Evolutionary conservation across 2,113 vertebrate genomes (phyloP).

Genomic region (Pyrgilauda ruficollis): DNA sequence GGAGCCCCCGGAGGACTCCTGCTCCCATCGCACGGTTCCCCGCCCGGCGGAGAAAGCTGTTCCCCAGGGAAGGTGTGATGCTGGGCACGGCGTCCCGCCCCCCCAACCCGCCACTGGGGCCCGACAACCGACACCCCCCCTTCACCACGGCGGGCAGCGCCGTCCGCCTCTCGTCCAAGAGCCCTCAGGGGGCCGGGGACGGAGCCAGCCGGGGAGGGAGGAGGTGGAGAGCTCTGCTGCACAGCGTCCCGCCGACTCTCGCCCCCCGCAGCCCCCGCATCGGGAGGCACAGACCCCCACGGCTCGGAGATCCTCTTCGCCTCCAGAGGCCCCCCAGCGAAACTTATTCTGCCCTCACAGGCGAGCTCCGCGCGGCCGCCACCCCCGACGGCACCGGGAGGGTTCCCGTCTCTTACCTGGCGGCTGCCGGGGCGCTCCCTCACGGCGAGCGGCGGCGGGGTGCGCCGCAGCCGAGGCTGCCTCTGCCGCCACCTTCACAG

Average conservation of each 20-base stretch:
- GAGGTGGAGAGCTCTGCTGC: not conserved
- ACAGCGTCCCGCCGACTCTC: not conserved
- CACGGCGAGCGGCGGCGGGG: not conserved
- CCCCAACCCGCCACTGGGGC: too few species aligned
- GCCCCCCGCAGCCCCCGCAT: not conserved
- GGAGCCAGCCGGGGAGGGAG: not conserved
- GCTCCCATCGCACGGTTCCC: not conserved
- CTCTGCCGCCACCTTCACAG: not conserved
- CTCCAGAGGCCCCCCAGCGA: not conserved
- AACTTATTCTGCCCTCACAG: constrained; percentile 21
- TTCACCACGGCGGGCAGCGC: too few species aligned
- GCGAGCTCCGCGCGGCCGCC: not conserved
- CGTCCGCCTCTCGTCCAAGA: not conserved
- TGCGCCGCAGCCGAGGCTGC: not conserved
- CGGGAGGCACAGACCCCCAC: not conserved
- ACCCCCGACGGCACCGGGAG: not conserved
- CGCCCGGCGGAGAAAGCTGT: not conserved
- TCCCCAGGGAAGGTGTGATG: not conserved
- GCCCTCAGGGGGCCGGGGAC: not conserved
- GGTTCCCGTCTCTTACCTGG: constrained; percentile 59
- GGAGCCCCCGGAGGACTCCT: not conserved
- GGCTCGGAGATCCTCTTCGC: not conserved
- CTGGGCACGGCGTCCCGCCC: not conserved
- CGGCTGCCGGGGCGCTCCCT: not conserved
- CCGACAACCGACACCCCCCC: not conserved